A percentile compares a stretch with the other conserved stretches of the same genome.
Conservation (phyloP, 2,888 invertebrate genomes). For the Brachylomia viminalis region DNA sequence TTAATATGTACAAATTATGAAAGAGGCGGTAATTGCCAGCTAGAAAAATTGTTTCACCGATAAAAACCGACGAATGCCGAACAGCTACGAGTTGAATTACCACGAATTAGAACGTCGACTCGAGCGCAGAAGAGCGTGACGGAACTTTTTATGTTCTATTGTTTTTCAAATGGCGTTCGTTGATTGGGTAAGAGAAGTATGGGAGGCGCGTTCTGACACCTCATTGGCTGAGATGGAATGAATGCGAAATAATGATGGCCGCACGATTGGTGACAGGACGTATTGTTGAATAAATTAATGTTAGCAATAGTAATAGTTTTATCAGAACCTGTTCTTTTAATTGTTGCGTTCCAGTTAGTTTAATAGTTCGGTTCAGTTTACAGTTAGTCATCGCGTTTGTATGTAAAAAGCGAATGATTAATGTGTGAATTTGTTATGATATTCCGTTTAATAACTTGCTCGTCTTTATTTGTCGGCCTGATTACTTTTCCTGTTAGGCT, state of each 20-base stretch:
- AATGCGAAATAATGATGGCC: slow-evolving; percentile 88
- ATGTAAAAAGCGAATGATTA: slow-evolving; percentile 54
- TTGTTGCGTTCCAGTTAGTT: slow-evolving; percentile 67
- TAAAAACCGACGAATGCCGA: slow-evolving; percentile 68
- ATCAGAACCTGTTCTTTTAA: slow-evolving; percentile 73
- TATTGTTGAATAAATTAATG: slow-evolving; percentile 88
- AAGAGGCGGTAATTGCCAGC: slow-evolving; percentile 34
- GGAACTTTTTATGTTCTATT: slow-evolving; percentile 89
- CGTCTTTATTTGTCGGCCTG: slow-evolving; percentile 36
- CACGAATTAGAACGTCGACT: slow-evolving; percentile 80
- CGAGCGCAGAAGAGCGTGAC: slow-evolving; percentile 86
- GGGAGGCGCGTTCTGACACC: slow-evolving; percentile 79
- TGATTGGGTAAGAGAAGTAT: slow-evolving; percentile 81
- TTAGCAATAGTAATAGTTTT: slow-evolving; percentile 67
- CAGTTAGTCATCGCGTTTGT: slow-evolving; percentile 56
- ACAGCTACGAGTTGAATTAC: slow-evolving; percentile 65
- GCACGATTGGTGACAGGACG: slow-evolving; percentile 83
- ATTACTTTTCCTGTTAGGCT: slow-evolving; percentile 43
- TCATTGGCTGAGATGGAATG: slow-evolving; percentile 83
- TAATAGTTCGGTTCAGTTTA: slow-evolving; percentile 61
- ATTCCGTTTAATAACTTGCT: slow-evolving; percentile 35
- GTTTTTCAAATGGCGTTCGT: slow-evolving; percentile 86
- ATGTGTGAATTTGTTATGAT: slow-evolving; percentile 52
- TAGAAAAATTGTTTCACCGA: slow-evolving; percentile 61
- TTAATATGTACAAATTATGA: slow-evolving; percentile 34